Evolutionary conservation across 1,140 invertebrate species (phyloP).

Genomic region (Lepidotrigona ventralis): DNA sequence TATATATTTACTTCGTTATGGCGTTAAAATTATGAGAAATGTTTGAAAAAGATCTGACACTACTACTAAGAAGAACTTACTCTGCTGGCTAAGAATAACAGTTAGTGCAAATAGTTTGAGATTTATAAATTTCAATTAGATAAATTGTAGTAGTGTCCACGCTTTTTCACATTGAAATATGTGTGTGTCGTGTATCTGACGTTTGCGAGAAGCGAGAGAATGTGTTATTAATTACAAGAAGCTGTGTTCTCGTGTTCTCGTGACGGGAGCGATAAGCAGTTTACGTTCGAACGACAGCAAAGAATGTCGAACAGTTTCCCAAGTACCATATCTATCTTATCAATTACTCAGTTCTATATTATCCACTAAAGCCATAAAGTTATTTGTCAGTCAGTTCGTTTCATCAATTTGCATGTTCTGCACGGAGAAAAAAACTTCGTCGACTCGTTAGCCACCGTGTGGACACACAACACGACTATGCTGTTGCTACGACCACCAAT

Average conservation of each 20-base stretch:
- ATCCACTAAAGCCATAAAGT: constrained; percentile 24
- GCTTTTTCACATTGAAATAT: not conserved
- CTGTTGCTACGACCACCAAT: not conserved
- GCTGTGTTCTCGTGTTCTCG: not conserved
- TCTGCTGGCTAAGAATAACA: no score
- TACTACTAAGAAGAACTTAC: no score
- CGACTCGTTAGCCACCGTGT: not conserved
- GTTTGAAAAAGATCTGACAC: not conserved
- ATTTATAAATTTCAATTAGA: not conserved
- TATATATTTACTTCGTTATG: not conserved
- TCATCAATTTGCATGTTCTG: not conserved
- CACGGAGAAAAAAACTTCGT: constrained; percentile 44
- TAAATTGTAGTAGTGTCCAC: constrained; percentile 28
- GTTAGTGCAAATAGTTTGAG: not conserved
- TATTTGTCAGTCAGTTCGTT: constrained; percentile 28
- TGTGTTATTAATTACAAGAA: constrained; percentile 40
- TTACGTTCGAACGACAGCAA: constrained; percentile 16
- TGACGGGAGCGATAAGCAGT: not conserved
- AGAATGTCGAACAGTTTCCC: constrained; percentile 7
- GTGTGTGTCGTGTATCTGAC: constrained; percentile 8
- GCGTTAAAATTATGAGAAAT: not conserved
- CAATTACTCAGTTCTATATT: constrained; percentile 14
- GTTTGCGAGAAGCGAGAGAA: constrained; percentile 60
- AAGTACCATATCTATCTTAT: constrained; percentile 24
- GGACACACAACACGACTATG: no score